phyloP scores from a whole-genome alignment of 2,797 vertebrate genomes.

The Bradypus variegatus region DNA sequence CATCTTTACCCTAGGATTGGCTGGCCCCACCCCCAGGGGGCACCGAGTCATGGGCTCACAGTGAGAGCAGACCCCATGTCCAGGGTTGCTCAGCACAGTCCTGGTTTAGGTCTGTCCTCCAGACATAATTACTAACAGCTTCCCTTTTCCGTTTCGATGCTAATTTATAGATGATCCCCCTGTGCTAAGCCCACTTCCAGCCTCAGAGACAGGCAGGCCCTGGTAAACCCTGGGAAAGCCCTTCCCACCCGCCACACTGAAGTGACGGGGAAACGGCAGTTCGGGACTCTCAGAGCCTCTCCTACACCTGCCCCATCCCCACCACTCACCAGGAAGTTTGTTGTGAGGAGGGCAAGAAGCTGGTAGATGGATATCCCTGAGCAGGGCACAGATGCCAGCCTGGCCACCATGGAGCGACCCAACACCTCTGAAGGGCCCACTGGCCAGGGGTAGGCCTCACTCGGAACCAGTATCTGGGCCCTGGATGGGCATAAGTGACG shows the following conservation, averaged over 20 bases:
- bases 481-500: not conserved
- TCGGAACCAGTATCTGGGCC: rapidly evolving
- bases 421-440: not conserved
- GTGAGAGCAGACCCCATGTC: not conserved
- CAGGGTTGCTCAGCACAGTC: not conserved
- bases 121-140: not conserved
- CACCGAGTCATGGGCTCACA: not conserved
- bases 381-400: not conserved
- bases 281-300: not conserved
- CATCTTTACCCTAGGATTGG: not conserved
- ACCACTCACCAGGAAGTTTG: not conserved
- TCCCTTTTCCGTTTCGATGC: not conserved
- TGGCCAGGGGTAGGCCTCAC: not conserved
- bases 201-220: not conserved
- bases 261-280: not conserved
- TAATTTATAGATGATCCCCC: not conserved
- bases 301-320: not conserved
- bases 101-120: not conserved
- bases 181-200: not conserved
- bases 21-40: slow-evolving; percentile 15
- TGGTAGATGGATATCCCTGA: not conserved
- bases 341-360: not conserved
- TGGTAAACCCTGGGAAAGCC: not conserved
- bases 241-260: not conserved
- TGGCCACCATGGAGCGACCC: not conserved